Conservation (phyloP, 2,888 invertebrate species). For the Danaus chrysippus region DNA sequence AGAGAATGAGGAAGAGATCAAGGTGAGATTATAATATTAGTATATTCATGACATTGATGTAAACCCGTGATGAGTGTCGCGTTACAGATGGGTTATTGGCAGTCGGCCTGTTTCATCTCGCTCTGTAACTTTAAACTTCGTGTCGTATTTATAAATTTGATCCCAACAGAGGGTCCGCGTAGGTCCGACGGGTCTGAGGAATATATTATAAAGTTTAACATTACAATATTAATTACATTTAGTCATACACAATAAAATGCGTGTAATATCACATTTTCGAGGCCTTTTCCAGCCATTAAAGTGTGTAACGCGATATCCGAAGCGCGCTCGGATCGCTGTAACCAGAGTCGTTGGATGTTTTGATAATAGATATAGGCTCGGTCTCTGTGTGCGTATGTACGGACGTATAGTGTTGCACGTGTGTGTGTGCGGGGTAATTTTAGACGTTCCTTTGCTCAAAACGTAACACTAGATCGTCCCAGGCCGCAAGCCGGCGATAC, state of each 20-base stretch:
- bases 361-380: conserved; percentile 77
- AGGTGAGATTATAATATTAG: conserved; percentile 69
- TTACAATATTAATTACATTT: conserved; percentile 78
- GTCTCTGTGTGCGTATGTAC: conserved; percentile 62
- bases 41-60: conserved; percentile 48
- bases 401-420: conserved; percentile 45
- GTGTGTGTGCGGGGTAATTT: conserved; percentile 77
- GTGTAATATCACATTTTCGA: conserved; percentile 79
- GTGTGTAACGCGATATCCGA: conserved; percentile 77
- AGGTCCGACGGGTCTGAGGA: conserved; percentile 60
- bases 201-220: conserved; percentile 71
- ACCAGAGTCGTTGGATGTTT: conserved; percentile 77
- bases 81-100: conserved; percentile 60
- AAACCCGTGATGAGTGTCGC: conserved; percentile 62
- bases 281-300: conserved; percentile 80
- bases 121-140: conserved; percentile 65
- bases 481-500: conserved; percentile 75
- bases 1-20: conserved; percentile 87
- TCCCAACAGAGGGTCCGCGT: conserved; percentile 46
- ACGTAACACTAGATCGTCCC: conserved; percentile 76
- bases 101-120: conserved; percentile 63
- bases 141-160: conserved; percentile 77
- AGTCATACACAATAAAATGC: conserved; percentile 76
- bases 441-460: conserved; percentile 79
- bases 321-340: conserved; percentile 78